phyloP scores from a whole-genome alignment of 2,797 vertebrate genomes.

The Cyclopterus lumpus region DNA sequence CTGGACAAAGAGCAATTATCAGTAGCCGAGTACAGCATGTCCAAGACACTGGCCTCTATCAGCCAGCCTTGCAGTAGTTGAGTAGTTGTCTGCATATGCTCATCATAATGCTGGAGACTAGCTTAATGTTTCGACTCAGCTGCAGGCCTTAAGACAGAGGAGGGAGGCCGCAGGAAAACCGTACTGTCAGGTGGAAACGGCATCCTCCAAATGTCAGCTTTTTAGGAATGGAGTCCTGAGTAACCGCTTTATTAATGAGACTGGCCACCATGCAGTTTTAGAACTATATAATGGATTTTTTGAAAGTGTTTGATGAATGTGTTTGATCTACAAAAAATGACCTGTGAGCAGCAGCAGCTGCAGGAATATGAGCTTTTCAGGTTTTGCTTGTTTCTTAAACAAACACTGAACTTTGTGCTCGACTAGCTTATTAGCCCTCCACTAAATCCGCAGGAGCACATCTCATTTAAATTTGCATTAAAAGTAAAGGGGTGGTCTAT shows the following conservation, averaged over 20 bases:
- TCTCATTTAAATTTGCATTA: conserved; percentile 9
- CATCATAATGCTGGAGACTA: conserved; percentile 31
- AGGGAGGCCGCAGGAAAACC: conserved; percentile 51
- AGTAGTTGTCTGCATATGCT: conserved; percentile 47
- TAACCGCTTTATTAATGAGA: conserved; percentile 51
- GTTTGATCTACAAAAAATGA: conserved; percentile 32
- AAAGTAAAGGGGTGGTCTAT: conserved; percentile 36
- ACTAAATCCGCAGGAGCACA: conserved; percentile 22
- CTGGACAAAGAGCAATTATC: conserved; percentile 75
- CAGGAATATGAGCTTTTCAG: conserved; percentile 3
- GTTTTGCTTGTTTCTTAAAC: conserved; percentile 25
- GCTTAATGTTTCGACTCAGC: conserved; percentile 25
- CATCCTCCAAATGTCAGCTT: conserved; percentile 55
- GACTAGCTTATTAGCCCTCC: background rate
- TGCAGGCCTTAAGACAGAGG: conserved; percentile 28
- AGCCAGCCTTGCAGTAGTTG: conserved; percentile 46
- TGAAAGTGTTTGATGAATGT: conserved; percentile 41
- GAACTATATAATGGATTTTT: conserved; percentile 47
- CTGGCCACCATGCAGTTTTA: conserved; percentile 39
- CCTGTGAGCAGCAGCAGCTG: conserved; percentile 16
- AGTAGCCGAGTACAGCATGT: conserved; percentile 59
- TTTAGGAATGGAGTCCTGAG: conserved; percentile 36
- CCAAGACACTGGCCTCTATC: conserved; percentile 53
- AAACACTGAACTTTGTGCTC: conserved; percentile 36
- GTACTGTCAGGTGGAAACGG: conserved; percentile 49